Evolutionary conservation across 2,113 vertebrate species (phyloP).

Genomic region (Caranx melampygus): DNA sequence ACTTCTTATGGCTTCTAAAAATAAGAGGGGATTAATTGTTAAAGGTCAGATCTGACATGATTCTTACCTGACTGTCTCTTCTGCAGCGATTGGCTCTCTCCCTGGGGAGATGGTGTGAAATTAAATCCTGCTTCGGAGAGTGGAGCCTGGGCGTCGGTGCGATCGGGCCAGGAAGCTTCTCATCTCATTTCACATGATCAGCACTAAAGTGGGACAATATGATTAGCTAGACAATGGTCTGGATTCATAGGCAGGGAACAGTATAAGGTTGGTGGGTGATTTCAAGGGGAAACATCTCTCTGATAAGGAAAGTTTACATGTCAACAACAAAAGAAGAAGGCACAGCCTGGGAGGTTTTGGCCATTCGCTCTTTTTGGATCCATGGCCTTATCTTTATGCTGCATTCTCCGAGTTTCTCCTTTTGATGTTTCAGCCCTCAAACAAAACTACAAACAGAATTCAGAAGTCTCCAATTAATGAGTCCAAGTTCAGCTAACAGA

Average conservation of each 20-base stretch:
- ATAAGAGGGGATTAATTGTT: slow-evolving; percentile 82
- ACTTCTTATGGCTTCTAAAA: slow-evolving; percentile 77
- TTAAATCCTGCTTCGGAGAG: slow-evolving; percentile 79
- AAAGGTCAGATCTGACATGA: slow-evolving; percentile 82
- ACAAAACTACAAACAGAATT: slow-evolving; percentile 8
- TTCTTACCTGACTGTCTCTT: slow-evolving; percentile 78
- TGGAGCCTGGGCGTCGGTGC: slow-evolving; percentile 34
- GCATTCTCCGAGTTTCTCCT: not conserved
- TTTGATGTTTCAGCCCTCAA: not conserved
- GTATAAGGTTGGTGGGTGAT: slow-evolving; percentile 12
- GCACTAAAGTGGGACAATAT: slow-evolving; percentile 72
- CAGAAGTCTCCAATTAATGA: not conserved
- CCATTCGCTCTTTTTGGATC: not conserved
- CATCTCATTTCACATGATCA: slow-evolving; percentile 76
- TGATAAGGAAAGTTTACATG: not conserved
- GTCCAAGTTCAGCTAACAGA: not conserved
- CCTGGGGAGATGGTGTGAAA: slow-evolving; percentile 76
- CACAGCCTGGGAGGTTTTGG: not conserved
- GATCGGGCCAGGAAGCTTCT: slow-evolving; percentile 65
- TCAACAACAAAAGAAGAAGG: not conserved
- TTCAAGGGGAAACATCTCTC: slow-evolving; percentile 26
- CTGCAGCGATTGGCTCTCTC: slow-evolving; percentile 65
- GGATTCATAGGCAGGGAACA: slow-evolving; percentile 33
- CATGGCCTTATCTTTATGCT: not conserved
- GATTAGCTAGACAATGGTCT: slow-evolving; percentile 61